phyloP scores from a whole-genome alignment of 2,888 invertebrate genomes.

The Cataglyphis livida region DNA sequence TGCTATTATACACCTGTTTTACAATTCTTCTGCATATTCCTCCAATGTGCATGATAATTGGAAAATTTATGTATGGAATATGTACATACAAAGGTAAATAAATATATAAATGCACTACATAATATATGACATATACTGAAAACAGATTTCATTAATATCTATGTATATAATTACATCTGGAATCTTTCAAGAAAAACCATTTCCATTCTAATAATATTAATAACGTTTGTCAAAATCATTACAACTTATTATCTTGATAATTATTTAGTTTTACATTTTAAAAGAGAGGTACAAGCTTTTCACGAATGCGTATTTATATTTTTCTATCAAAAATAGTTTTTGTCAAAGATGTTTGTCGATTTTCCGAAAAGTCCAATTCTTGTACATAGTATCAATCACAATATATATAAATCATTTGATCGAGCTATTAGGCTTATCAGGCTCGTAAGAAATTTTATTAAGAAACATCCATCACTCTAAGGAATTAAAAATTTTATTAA shows the following conservation, averaged over 20 bases:
- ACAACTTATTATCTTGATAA: constrained; percentile 26
- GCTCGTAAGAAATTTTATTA: background rate
- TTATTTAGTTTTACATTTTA: constrained; percentile 26
- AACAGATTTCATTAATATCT: constrained; percentile 43
- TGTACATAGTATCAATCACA: background rate
- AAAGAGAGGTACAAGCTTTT: too few species aligned
- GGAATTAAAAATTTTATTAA: background rate
- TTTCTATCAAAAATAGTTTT: background rate
- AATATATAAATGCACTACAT: constrained; percentile 16
- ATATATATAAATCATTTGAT: background rate
- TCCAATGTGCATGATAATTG: background rate
- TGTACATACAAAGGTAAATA: constrained; percentile 21
- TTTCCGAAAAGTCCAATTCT: background rate
- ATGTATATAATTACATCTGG: background rate
- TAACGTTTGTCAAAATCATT: constrained; percentile 43
- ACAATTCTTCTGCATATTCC: constrained; percentile 19
- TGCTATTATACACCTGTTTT: constrained; percentile 7
- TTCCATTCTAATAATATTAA: constrained; percentile 24
- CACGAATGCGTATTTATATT: background rate
- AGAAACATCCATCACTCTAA: background rate
- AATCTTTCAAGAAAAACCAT: constrained; percentile 20
- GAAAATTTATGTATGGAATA: constrained; percentile 32
- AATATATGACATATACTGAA: constrained; percentile 5
- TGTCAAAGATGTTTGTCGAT: background rate
- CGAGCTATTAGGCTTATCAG: background rate